These are phyloP conservation scores for Cosmopolites sordidus DNA, from an alignment of 2,888 invertebrate species.

Conservation along the genomic window DNA sequence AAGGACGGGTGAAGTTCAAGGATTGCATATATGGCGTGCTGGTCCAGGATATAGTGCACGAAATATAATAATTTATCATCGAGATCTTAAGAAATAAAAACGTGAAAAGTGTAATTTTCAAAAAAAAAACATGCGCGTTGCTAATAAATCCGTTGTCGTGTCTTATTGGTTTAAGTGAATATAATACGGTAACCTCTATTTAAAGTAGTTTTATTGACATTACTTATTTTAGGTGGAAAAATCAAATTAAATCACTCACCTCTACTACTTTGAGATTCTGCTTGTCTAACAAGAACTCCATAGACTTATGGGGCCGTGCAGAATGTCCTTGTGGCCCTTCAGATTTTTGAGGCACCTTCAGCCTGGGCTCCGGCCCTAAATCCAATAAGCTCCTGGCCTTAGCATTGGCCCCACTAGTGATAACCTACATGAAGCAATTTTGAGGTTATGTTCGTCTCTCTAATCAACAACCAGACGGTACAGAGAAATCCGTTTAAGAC, in stretches of 20 bases:
- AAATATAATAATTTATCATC: no score
- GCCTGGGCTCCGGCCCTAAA: slow-evolving; percentile 51
- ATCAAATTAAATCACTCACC: slow-evolving; percentile 57
- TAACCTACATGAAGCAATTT: slow-evolving; percentile 30
- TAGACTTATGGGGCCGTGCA: slow-evolving; percentile 74
- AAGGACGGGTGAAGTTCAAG: slow-evolving; percentile 28
- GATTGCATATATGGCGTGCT: slow-evolving; percentile 8
- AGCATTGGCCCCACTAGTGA: slow-evolving; percentile 44
- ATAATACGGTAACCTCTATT: no score
- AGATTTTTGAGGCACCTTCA: slow-evolving; percentile 51
- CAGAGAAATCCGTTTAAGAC: background rate
- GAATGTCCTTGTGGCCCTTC: slow-evolving; percentile 35
- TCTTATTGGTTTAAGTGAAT: no score
- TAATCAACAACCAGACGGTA: no score
- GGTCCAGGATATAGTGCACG: background rate
- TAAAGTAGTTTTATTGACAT: no score
- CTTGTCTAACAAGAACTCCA: slow-evolving; percentile 93
- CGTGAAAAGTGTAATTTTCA: no score
- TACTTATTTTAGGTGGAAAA: no score
- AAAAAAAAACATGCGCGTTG: no score
- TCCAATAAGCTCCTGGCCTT: slow-evolving; percentile 68
- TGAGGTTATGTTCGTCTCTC: slow-evolving; percentile 16
- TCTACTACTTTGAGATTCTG: slow-evolving; percentile 82
- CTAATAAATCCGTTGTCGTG: no score
- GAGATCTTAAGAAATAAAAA: no score